Percentiles rank a stretch among this genome's conserved stretches.
Conservation (phyloP, 2,797 vertebrate species). For the Lycodopsis pacificus region DNA sequence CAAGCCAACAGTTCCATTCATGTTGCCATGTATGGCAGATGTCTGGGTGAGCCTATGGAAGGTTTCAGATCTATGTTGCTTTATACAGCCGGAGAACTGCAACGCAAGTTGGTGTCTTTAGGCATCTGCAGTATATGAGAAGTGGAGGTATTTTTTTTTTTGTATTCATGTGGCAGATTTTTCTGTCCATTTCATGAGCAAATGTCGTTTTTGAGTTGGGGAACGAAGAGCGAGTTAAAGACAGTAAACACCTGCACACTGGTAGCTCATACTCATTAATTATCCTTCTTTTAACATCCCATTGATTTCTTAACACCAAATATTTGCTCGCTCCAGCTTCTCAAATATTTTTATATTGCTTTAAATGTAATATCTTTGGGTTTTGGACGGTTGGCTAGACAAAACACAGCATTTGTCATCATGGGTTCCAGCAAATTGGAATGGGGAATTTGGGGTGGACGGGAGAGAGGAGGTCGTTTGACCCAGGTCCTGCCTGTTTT, state of each 20-base stretch:
- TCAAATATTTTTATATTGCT: not conserved
- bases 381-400: not conserved
- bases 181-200: not conserved
- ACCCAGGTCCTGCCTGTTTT: not conserved
- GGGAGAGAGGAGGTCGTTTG: not conserved
- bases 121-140: constrained; percentile 36
- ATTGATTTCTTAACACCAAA: not conserved
- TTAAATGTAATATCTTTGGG: not conserved
- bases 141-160: constrained; percentile 45
- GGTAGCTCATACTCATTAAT: not conserved
- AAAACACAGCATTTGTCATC: not conserved
- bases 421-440: not conserved
- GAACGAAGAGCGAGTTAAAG: not conserved
- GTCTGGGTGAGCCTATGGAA: constrained; percentile 75
- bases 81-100: constrained; percentile 25
- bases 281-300: not conserved
- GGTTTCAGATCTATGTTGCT: constrained; percentile 62
- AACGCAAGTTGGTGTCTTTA: constrained; percentile 32
- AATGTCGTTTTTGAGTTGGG: not conserved
- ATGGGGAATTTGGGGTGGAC: not conserved
- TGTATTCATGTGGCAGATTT: not conserved
- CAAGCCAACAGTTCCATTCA: constrained; percentile 78
- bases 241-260: not conserved
- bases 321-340: not conserved
- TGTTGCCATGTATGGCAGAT: constrained; percentile 78